phyloP scores from a whole-genome alignment of 2,113 vertebrate species.

The Clinocottus analis region DNA sequence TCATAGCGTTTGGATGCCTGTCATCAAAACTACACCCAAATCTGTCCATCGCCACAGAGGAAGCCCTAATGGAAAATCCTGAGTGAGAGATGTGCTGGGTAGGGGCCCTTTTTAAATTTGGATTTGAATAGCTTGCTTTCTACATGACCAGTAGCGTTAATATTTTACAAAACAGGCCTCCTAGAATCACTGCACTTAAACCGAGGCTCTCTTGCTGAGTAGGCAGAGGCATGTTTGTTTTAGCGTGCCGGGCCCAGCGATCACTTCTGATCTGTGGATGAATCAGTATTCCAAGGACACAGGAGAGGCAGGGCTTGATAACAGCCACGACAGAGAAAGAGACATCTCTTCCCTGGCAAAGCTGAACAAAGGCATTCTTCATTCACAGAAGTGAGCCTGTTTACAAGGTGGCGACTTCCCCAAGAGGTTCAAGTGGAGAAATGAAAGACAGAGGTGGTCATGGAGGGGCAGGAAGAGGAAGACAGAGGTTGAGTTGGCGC shows the following conservation, averaged over 20 bases:
- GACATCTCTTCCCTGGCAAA: constrained; percentile 32
- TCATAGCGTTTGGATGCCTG: constrained; percentile 48
- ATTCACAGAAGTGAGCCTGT: constrained; percentile 51
- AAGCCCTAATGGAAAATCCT: constrained; percentile 6
- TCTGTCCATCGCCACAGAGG: constrained; percentile 4
- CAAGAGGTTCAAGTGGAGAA: constrained; percentile 24
- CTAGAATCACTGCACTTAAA: constrained; percentile 13
- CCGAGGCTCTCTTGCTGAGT: constrained; percentile 22
- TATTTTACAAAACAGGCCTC: constrained; percentile 17
- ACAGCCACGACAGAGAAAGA: constrained; percentile 36
- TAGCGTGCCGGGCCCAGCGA: constrained; percentile 1
- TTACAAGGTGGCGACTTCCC: constrained; percentile 52
- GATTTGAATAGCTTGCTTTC: constrained; percentile 8
- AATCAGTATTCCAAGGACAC: constrained; percentile 68
- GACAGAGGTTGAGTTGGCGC: constrained; percentile 18
- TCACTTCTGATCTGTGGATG: constrained; percentile 48
- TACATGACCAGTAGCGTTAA: neutral
- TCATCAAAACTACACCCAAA: constrained; percentile 44
- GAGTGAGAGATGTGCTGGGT: neutral
- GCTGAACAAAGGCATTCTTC: constrained; percentile 51
- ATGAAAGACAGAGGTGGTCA: constrained; percentile 43
- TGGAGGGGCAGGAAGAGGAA: constrained; percentile 12
- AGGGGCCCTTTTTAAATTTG: constrained; percentile 4
- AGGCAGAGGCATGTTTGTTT: constrained; percentile 47
- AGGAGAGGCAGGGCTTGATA: constrained; percentile 28